These are phyloP conservation scores for Akabosia matsudoensis DNA, from an alignment of 1,140 invertebrate genomes.

Conservation along the genomic window DNA sequence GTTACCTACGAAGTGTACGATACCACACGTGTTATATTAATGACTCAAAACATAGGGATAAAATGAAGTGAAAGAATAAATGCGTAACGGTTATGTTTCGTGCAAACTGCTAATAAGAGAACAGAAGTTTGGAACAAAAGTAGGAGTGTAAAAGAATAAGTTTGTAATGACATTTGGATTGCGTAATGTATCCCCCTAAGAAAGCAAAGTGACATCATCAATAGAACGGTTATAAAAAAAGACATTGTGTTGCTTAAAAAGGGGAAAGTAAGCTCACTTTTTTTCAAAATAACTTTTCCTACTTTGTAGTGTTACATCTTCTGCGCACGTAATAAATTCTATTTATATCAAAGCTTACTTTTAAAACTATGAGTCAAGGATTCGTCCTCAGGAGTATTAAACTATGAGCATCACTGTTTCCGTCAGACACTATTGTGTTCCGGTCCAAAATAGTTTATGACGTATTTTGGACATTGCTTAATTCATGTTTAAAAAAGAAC, in stretches of 20 bases:
- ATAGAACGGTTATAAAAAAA: neutral
- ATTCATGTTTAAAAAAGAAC: neutral
- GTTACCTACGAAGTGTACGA: neutral
- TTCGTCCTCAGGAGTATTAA: too few species aligned
- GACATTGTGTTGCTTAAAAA: neutral
- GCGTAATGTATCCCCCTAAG: neutral
- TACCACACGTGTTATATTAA: neutral
- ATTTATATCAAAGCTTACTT: too few species aligned
- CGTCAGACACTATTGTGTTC: too few species aligned
- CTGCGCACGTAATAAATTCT: too few species aligned
- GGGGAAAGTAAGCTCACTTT: neutral
- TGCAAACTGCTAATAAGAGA: neutral
- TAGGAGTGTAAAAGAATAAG: neutral
- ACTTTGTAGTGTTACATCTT: too few species aligned
- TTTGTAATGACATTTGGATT: neutral
- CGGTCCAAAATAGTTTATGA: neutral
- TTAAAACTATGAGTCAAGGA: too few species aligned
- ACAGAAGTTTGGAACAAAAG: neutral
- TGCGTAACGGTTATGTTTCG: neutral
- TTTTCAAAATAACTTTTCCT: too few species aligned
- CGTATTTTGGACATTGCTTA: neutral
- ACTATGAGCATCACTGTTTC: too few species aligned
- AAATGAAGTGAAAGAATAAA: neutral
- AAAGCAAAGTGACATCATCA: too few species aligned
- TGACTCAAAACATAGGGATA: too few species aligned